These are phyloP conservation scores for Pegoplata infirma DNA, from an alignment of 2,888 invertebrate species.

Conservation along the genomic window DNA sequence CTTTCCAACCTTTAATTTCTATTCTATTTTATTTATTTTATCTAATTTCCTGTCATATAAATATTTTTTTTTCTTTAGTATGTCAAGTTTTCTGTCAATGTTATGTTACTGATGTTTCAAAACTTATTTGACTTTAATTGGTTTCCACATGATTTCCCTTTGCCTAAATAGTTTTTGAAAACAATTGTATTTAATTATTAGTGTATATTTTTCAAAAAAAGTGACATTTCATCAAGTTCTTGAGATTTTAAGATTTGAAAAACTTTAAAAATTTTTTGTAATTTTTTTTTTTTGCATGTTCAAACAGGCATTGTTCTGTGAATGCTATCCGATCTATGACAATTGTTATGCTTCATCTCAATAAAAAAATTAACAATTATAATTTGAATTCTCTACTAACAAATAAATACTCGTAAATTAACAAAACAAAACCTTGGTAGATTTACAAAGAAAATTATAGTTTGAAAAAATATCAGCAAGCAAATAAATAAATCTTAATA, in stretches of 20 bases:
- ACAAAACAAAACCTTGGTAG: constrained; percentile 15
- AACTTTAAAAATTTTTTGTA: not conserved
- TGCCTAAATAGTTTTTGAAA: not conserved
- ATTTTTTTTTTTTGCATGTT: not conserved
- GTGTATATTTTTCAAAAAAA: not conserved
- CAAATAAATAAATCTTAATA: not conserved
- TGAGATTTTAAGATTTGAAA: constrained; percentile 13
- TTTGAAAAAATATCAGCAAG: not conserved
- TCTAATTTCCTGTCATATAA: not conserved
- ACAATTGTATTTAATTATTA: not conserved
- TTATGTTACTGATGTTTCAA: too few species aligned
- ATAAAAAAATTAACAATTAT: constrained; percentile 46
- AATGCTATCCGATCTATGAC: constrained; percentile 21
- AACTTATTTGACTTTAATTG: not conserved
- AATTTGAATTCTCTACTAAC: constrained; percentile 33
- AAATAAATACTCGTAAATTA: constrained; percentile 1
- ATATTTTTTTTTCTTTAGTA: not conserved
- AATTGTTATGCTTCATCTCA: constrained; percentile 59
- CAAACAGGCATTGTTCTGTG: not conserved
- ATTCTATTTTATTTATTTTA: too few species aligned
- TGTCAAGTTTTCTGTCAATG: not conserved
- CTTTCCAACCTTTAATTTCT: too few species aligned
- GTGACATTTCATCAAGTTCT: constrained; percentile 57
- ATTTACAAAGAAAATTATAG: not conserved
- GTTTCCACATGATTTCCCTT: constrained; percentile 59